phyloP scores from a whole-genome alignment of 2,113 vertebrate genomes.

The Phoxinus phoxinus region DNA sequence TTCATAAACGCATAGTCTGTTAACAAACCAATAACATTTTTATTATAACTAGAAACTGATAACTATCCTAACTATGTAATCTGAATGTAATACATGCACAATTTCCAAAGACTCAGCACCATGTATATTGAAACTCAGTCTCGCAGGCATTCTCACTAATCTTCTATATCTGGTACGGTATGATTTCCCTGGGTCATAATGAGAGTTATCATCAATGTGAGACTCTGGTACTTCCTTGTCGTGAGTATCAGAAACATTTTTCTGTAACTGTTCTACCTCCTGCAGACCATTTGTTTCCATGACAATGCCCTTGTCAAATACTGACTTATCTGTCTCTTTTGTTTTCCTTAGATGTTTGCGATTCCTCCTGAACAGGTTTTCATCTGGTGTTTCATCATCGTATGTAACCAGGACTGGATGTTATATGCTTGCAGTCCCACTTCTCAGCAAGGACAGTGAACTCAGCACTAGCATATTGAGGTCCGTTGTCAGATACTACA shows the following conservation, averaged over 20 bases:
- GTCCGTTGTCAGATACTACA: constrained; percentile 19
- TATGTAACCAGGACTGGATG: not conserved
- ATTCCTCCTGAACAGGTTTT: too few relatives aligned
- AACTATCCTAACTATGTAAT: too few relatives aligned
- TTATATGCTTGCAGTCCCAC: constrained; percentile 35
- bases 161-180: not conserved
- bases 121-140: not conserved
- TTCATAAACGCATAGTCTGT: too few relatives aligned
- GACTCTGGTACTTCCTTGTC: too few relatives aligned
- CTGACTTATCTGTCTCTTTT: not conserved
- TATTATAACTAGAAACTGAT: too few relatives aligned
- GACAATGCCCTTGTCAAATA: too few relatives aligned
- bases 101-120: too few relatives aligned
- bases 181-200: not conserved
- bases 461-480: constrained; percentile 31
- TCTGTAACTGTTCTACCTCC: not conserved
- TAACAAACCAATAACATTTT: too few relatives aligned
- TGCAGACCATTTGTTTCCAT: not conserved
- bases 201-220: not conserved
- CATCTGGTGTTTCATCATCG: not conserved
- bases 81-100: too few relatives aligned
- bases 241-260: not conserved
- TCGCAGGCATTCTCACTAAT: not conserved
- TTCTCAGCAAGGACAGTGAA: constrained; percentile 6
- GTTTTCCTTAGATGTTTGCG: not conserved